Evolutionary conservation across 2,888 invertebrate species (phyloP).

Genomic region (Synanthedon vespiformis): DNA sequence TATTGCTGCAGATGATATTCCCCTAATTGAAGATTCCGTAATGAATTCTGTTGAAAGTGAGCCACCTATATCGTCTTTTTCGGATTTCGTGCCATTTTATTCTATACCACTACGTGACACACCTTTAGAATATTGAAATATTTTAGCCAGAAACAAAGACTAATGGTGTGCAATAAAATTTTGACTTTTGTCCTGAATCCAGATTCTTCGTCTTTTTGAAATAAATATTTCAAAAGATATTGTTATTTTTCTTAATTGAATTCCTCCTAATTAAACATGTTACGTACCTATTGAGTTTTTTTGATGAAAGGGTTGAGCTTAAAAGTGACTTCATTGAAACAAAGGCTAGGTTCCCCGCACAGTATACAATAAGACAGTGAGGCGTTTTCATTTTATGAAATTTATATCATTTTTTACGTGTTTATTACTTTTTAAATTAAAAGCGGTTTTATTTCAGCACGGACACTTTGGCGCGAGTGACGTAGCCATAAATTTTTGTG

Average conservation of each 20-base stretch:
- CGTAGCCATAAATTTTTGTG: slow-evolving; percentile 1
- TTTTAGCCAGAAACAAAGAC: neutral
- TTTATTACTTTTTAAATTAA: slow-evolving; percentile 13
- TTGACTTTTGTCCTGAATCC: too few species aligned
- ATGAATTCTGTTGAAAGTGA: slow-evolving; percentile 29
- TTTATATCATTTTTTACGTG: too few species aligned
- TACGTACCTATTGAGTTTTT: slow-evolving; percentile 10
- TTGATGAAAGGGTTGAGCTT: slow-evolving; percentile 14
- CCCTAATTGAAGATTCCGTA: slow-evolving; percentile 32
- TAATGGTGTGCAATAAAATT: too few species aligned
- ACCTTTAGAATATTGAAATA: slow-evolving; percentile 4
- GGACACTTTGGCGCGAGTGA: slow-evolving; percentile 1
- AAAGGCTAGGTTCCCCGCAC: slow-evolving; percentile 14
- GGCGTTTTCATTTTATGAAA: slow-evolving; percentile 19
- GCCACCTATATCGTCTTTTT: slow-evolving; percentile 32
- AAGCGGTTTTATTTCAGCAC: slow-evolving; percentile 5
- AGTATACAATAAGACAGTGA: slow-evolving; percentile 15
- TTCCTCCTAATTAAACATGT: slow-evolving; percentile 9
- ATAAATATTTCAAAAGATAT: neutral
- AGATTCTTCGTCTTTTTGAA: neutral
- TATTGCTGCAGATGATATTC: slow-evolving; percentile 23
- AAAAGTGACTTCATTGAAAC: slow-evolving; percentile 16
- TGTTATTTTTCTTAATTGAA: slow-evolving; percentile 1
- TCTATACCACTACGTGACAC: slow-evolving; percentile 19
- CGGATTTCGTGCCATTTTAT: slow-evolving; percentile 32